Percentiles rank a stretch among this genome's conserved stretches.
Evolutionary conservation across 2,797 vertebrate species (phyloP).

Genomic region (Tachyglossus aculeatus): DNA sequence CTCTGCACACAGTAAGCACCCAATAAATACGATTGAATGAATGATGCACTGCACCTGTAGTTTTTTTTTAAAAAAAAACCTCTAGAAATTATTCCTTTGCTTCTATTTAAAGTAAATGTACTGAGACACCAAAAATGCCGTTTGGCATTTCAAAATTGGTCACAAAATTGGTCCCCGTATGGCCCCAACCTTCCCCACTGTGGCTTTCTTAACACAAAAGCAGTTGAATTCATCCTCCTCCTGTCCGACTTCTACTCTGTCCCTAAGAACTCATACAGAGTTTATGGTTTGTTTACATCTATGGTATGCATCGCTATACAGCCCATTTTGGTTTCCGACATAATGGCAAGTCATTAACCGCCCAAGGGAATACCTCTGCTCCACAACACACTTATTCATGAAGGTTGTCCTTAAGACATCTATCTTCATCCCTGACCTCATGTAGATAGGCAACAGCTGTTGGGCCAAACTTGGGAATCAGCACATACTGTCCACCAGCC

Average conservation of each 20-base stretch:
- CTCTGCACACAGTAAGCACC: too few relatives aligned
- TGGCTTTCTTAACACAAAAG: not conserved
- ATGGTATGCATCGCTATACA: conserved; percentile 13
- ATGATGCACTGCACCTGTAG: not conserved
- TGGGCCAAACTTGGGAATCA: not conserved
- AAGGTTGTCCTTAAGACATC: conserved; percentile 29
- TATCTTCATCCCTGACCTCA: conserved; percentile 34
- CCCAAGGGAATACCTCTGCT: conserved; percentile 19
- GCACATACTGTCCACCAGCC: not conserved
- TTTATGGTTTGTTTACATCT: conserved; percentile 41
- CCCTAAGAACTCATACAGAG: not conserved
- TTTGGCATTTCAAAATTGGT: not conserved
- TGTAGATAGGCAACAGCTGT: conserved; percentile 20
- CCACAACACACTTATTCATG: conserved; percentile 35
- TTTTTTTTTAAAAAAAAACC: not conserved
- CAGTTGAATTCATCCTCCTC: not conserved
- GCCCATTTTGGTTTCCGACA: conserved; percentile 20
- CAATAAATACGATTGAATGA: too few relatives aligned
- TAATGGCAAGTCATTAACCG: conserved; percentile 14
- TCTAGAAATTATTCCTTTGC: not conserved
- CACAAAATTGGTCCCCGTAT: not conserved
- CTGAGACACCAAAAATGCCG: not conserved
- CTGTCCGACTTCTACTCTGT: not conserved
- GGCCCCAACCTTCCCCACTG: not conserved
- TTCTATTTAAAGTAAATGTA: not conserved